Evolutionary conservation across 2,113 vertebrate genomes (phyloP), one percentile per base, ranked within the genome.

Genomic region (Excalfactoria chinensis): DNA sequence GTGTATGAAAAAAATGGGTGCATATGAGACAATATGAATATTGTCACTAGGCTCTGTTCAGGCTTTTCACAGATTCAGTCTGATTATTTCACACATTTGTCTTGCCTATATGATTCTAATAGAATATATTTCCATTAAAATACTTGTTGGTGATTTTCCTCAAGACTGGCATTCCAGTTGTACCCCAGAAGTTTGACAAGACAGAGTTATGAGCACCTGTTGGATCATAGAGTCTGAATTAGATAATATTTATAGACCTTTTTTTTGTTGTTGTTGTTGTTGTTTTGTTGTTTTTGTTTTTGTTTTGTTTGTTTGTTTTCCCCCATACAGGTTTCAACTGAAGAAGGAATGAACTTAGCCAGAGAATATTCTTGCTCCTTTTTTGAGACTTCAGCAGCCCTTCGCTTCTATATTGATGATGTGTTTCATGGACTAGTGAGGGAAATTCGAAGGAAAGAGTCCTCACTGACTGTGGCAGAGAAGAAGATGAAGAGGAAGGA

Each of bases 341-440:
- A 98, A 94, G 98, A 98, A 96, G 98, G 98, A 26, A 95, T 93
- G 77, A 97, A 91, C 68, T 95, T 98, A 96, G 98, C 98, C 56
- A 92, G 97, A 84, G 98, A 98, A 91, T 98, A 98, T 43, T 97
- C 97, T 34, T 98, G 98, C 72, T 97, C 98, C 11, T 98, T 98
- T 94, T 98, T 98, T 69, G 98, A 98, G 97, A 98, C 98, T 5
- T 98, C 98, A 5, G 98, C 98, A 7, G 98, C 98, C 0, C 97
- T 98, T 34, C 97, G 98, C 37, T 98, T 98, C 85, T 98, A 98
- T 89, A 98, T 98, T 22, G 98, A 98, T 53, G 98, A 98, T 41
- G 98, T 98, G 12, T 98, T 98, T 82, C 96, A 98, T 3, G 97
- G 98, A 34, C 95, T 98, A 62, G 98, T 98, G 87, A 97, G 98